These are phyloP conservation scores for Echeneis naucrates DNA, from an alignment of 2,797 vertebrate genomes.

Conservation along the genomic window DNA sequence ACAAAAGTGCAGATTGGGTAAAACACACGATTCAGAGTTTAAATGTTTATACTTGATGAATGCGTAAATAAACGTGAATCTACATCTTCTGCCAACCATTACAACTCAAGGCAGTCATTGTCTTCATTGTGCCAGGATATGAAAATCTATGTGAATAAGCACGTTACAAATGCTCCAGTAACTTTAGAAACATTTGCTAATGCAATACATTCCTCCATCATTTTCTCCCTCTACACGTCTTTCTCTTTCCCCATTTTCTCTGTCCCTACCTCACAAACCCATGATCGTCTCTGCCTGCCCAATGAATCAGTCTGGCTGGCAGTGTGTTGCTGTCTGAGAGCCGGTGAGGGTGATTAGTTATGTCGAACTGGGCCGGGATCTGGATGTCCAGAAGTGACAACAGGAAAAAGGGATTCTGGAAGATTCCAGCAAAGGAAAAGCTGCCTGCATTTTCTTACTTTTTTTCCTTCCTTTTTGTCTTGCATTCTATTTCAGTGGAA, in stretches of 20 bases:
- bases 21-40: not conserved
- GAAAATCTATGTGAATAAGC: not conserved
- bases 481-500: not conserved
- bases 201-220: constrained; percentile 1
- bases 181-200: constrained; percentile 6
- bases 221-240: constrained; percentile 21
- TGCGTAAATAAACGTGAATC: not conserved
- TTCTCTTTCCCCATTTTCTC: constrained; percentile 9
- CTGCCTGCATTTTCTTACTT: constrained; percentile 11
- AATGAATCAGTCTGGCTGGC: constrained; percentile 68
- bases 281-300: constrained; percentile 10
- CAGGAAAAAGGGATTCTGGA: constrained; percentile 52
- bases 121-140: not conserved
- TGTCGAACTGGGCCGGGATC: constrained; percentile 61
- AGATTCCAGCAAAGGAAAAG: constrained; percentile 46
- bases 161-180: not conserved
- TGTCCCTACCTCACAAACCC: not conserved
- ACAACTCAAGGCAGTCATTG: not conserved
- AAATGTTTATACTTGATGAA: not conserved
- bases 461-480: not conserved
- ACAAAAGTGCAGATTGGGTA: not conserved
- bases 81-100: not conserved
- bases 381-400: constrained; percentile 35
- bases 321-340: constrained; percentile 51
- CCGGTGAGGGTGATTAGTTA: constrained; percentile 61